Percentiles rank a stretch among this genome's conserved stretches.
Evolutionary conservation across 92 coral and sea anemone species (phyloP).

Genomic region (Epizoanthus scotinus): DNA sequence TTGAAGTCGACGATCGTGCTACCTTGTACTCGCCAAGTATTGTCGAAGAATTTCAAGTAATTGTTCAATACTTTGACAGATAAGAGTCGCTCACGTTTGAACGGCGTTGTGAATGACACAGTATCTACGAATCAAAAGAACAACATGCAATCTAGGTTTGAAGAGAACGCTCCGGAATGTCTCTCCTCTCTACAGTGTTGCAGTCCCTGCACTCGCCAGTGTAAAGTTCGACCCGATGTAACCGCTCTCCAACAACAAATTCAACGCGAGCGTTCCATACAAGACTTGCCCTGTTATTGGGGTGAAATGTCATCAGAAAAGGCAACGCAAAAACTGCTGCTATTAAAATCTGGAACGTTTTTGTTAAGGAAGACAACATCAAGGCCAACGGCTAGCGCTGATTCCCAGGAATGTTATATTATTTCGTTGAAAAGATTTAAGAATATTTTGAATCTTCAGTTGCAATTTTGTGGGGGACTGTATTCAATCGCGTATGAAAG

Average conservation of each 20-base stretch:
- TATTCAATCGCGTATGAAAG: constrained; percentile 1
- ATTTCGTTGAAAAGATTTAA: constrained; percentile 23
- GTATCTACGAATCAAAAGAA: neutral
- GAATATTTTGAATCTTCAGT: neutral
- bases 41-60: too few relatives aligned
- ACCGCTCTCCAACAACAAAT: neutral
- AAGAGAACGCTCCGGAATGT: neutral
- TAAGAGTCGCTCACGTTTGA: too few relatives aligned
- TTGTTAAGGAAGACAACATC: neutral
- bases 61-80: too few relatives aligned
- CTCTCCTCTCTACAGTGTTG: neutral
- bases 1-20: too few relatives aligned
- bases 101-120: too few relatives aligned
- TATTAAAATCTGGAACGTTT: constrained; percentile 7
- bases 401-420: neutral
- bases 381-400: neutral
- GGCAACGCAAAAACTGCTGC: neutral
- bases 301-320: constrained; percentile 25
- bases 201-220: neutral
- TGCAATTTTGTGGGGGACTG: neutral
- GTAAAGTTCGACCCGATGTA: neutral
- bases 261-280: neutral
- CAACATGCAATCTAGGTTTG: neutral
- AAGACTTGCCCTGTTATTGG: constrained; percentile 9
- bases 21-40: too few relatives aligned